Evolutionary conservation across 2,888 invertebrate genomes (phyloP), one percentile per base, ranked within the genome.

Genomic region (Erebia aethiops): DNA sequence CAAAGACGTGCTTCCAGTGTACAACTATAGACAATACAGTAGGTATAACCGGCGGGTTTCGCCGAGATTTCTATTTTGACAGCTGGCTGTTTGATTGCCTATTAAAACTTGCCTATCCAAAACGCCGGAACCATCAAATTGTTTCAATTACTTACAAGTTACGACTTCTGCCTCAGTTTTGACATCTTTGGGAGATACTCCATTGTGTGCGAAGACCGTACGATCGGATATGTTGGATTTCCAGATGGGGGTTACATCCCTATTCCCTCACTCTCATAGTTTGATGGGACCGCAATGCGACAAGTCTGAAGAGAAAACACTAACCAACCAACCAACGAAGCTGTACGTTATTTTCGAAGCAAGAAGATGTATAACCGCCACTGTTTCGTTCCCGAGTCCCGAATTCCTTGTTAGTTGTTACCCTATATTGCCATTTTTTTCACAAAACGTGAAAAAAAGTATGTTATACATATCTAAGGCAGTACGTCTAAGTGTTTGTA

Each of bases 1-100:
- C 78, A 81, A 82, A 83, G 85, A 83, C 86, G 84, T 84, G 83
- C 82, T 84, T 84, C 87, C 84, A 41, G 60, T 16, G 60, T 60
- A 4, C 35, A 35, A 35, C 58, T 58, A 51, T 8, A 14, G 7
- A 51, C n/a, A 8, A 8, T 16, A n/a, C 52, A 16, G 52, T 16
- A n/a, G 52, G 16, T 52, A 13, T 13, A 13, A 4, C 51, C 4
- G 14, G 49, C 49, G 49, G 13, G 46, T 46, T 46, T 14, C 49
- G 49, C 13, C 51, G 7, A 51, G n/a, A 49, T n/a, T 14, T 1
- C 8, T 46, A 46, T 52, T 67, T 41, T 69, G 62, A 63, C 69
- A 67, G 57, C n/a, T 41, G 60, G 60, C 60, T 18, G 60, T 72
- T 70, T 70, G 69, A 71, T 71, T 71, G 73, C 61, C 68, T 67